Percentiles rank a stretch among this genome's conserved stretches.
These are phyloP conservation scores for Regulus satrapa DNA, from an alignment of 2,113 vertebrate genomes.

Conservation along the genomic window DNA sequence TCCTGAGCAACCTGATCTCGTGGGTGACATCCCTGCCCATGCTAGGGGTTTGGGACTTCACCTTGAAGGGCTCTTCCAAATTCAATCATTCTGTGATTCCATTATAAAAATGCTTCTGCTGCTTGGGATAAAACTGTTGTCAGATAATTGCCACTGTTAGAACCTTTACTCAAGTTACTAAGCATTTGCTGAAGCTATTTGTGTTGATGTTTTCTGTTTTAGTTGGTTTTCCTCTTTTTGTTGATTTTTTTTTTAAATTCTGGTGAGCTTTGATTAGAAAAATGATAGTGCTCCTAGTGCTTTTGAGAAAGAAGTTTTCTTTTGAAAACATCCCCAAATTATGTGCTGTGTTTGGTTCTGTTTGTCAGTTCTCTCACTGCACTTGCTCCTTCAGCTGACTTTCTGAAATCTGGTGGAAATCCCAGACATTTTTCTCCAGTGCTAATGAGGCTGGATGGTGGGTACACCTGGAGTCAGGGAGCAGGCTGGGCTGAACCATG, in stretches of 20 bases:
- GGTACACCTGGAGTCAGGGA: background rate
- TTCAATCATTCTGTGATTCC: background rate
- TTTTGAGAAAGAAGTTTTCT: background rate
- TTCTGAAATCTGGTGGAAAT: background rate
- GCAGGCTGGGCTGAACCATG: background rate
- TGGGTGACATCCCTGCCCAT: background rate
- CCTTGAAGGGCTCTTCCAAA: background rate
- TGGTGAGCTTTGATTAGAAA: background rate
- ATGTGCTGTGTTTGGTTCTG: background rate
- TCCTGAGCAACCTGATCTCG: background rate
- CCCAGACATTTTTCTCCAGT: background rate
- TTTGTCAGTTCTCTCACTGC: background rate
- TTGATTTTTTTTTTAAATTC: background rate
- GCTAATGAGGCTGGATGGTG: background rate
- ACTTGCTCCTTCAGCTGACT: background rate
- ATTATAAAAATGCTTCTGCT: background rate
- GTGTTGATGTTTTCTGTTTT: background rate
- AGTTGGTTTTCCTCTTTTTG: background rate
- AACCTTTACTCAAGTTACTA: background rate
- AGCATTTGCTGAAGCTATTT: background rate
- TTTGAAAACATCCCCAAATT: background rate
- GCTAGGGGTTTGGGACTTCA: background rate
- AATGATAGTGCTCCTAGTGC: background rate
- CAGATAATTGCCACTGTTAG: background rate
- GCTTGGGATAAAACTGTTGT: background rate